A percentile compares a stretch with the other conserved stretches of the same genome.
Conservation (phyloP, 1,140 invertebrate species). For the Brachionus sp. region DNA sequence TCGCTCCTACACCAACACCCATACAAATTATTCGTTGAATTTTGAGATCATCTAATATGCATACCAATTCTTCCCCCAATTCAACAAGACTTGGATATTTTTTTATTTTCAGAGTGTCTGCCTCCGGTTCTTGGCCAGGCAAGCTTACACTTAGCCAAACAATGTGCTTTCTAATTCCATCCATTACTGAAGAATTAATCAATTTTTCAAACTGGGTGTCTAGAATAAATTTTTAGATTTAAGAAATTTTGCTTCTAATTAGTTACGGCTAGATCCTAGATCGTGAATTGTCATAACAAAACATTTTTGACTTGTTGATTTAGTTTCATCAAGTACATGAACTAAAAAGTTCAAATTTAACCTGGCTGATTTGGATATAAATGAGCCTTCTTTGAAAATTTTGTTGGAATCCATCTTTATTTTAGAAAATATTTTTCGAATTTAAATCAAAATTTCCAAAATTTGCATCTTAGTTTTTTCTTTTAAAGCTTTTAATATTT, state of each 20-base stretch:
- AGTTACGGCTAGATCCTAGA: conserved; percentile 80
- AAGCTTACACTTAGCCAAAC: conserved; percentile 83
- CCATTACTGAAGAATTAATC: conserved; percentile 75
- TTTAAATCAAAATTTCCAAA: not conserved
- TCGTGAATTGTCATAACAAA: conserved; percentile 80
- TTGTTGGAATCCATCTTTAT: not conserved
- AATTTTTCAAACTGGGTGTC: conserved; percentile 62
- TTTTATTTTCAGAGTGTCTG: conserved; percentile 65
- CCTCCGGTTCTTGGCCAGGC: conserved; percentile 79
- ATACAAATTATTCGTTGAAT: conserved; percentile 70
- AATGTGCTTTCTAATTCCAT: conserved; percentile 75
- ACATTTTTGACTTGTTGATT: conserved; percentile 10
- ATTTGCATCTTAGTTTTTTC: too few species aligned
- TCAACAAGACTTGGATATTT: conserved; percentile 46
- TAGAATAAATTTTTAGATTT: conserved; percentile 48
- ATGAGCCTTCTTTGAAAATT: not conserved
- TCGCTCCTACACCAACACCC: conserved; percentile 83
- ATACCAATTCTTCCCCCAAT: conserved; percentile 31
- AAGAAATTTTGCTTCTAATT: not conserved
- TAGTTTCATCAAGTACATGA: not conserved
- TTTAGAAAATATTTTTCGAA: not conserved
- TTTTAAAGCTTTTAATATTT: too few species aligned
- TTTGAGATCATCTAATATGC: conserved; percentile 51
- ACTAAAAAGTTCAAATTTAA: conserved; percentile 33
- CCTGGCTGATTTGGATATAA: not conserved